These are phyloP conservation scores for Nysson spinosus DNA, from an alignment of 2,888 invertebrate species.

Conservation along the genomic window DNA sequence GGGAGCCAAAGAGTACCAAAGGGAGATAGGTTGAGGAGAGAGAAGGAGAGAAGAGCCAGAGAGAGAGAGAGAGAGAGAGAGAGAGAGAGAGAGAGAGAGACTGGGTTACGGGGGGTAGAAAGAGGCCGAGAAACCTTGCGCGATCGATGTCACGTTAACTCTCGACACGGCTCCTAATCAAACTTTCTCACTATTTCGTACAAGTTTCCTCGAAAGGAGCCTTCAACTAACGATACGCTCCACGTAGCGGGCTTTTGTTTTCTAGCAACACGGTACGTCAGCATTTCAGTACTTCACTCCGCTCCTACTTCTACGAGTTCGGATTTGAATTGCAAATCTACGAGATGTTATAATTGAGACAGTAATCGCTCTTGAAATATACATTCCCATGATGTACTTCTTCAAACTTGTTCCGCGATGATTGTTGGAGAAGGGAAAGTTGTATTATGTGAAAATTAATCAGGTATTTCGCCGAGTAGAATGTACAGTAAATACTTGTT, in stretches of 20 bases:
- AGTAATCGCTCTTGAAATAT: not conserved
- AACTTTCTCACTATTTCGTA: constrained; percentile 30
- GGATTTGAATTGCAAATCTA: constrained; percentile 5
- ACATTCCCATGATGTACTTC: too few species aligned
- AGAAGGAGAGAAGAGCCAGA: not conserved
- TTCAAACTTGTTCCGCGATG: too few species aligned
- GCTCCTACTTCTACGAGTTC: not conserved
- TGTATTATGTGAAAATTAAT: too few species aligned
- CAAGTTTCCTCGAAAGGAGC: not conserved
- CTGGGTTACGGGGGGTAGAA: constrained; percentile 3
- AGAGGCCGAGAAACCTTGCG: constrained; percentile 13
- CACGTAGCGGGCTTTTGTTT: not conserved
- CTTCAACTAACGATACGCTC: not conserved
- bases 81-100: constrained; percentile 7
- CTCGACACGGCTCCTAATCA: constrained; percentile 30
- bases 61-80: constrained; percentile 11
- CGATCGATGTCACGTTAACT: constrained; percentile 51
- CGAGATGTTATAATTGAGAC: not conserved
- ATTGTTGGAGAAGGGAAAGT: too few species aligned
- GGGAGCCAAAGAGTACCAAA: constrained; percentile 9
- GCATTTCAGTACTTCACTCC: not conserved
- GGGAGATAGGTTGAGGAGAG: constrained; percentile 12
- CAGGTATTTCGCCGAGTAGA: too few species aligned
- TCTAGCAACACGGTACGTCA: not conserved
- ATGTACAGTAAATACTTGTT: too few species aligned